Percentiles rank a stretch among this genome's conserved stretches.
Conservation (phyloP, 2,113 vertebrate genomes). For the Petaurus breviceps region DNA sequence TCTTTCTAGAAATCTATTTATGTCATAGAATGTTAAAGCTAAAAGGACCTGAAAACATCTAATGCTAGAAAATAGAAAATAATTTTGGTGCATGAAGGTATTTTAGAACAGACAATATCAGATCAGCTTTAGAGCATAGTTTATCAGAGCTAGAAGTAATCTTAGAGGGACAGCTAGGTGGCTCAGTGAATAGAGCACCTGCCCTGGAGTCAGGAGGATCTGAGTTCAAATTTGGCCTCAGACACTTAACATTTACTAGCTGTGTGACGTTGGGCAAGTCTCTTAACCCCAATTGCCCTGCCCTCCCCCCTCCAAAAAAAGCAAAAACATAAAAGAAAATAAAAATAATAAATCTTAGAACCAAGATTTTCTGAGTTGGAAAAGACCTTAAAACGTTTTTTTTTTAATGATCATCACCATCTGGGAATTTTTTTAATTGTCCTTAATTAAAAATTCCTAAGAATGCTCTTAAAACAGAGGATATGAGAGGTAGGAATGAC, state of each 20-base stretch:
- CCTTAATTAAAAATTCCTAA: no score
- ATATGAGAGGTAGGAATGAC: no score
- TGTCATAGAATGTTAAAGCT: neutral
- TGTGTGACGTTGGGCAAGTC: no score
- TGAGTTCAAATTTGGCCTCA: no score
- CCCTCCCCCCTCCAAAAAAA: no score
- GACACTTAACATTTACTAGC: no score
- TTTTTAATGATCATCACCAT: neutral
- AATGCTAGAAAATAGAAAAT: neutral
- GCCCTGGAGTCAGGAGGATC: no score
- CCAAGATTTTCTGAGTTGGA: neutral
- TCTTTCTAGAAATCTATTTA: neutral
- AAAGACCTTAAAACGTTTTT: neutral
- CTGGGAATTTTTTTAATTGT: neutral
- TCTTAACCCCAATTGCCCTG: no score
- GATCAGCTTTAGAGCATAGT: neutral
- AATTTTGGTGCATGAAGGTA: neutral
- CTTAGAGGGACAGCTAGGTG: neutral
- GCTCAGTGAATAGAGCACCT: no score
- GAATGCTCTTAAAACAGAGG: neutral
- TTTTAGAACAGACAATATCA: neutral
- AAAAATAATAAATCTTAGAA: neutral
- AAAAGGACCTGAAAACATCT: neutral
- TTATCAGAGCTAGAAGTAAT: neutral
- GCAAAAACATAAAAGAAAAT: no score